phyloP scores from a whole-genome alignment of 1,140 invertebrate species.

The Phocides pigmalion region DNA sequence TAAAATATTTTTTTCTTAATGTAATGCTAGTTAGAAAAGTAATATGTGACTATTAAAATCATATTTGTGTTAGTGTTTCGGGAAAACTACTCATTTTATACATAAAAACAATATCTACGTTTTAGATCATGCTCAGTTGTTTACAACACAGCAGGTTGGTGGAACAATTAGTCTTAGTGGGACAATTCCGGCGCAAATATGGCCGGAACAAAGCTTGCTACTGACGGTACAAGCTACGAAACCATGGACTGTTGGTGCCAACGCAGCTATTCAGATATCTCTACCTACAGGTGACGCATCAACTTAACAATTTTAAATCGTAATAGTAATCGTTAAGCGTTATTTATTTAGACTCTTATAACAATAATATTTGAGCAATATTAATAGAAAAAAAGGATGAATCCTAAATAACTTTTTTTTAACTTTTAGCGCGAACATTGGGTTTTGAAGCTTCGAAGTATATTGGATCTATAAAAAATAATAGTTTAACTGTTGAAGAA shows the following conservation, averaged over 20 bases:
- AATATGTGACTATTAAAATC: too few species aligned
- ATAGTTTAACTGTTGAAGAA: slow-evolving; percentile 39
- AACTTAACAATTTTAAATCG: background rate
- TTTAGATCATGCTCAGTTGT: slow-evolving; percentile 11
- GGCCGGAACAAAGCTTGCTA: slow-evolving; percentile 36
- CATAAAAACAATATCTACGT: too few species aligned
- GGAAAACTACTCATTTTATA: too few species aligned
- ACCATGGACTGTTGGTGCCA: slow-evolving; percentile 52
- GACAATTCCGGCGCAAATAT: slow-evolving; percentile 39
- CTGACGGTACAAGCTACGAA: slow-evolving; percentile 48
- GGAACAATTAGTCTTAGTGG: background rate
- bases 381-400: too few species aligned
- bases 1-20: too few species aligned
- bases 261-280: slow-evolving; percentile 38
- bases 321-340: too few species aligned
- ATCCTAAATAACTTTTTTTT: slow-evolving; percentile 21
- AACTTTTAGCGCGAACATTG: slow-evolving; percentile 52
- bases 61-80: too few species aligned
- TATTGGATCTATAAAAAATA: slow-evolving; percentile 45
- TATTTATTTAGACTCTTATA: too few species aligned
- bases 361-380: too few species aligned
- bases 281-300: slow-evolving; percentile 53
- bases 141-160: background rate
- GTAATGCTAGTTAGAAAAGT: too few species aligned
- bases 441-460: slow-evolving; percentile 48